Evolutionary conservation across 2,113 vertebrate genomes (phyloP), one percentile per base, ranked within the genome.

Genomic region (Apteryx mantelli): DNA sequence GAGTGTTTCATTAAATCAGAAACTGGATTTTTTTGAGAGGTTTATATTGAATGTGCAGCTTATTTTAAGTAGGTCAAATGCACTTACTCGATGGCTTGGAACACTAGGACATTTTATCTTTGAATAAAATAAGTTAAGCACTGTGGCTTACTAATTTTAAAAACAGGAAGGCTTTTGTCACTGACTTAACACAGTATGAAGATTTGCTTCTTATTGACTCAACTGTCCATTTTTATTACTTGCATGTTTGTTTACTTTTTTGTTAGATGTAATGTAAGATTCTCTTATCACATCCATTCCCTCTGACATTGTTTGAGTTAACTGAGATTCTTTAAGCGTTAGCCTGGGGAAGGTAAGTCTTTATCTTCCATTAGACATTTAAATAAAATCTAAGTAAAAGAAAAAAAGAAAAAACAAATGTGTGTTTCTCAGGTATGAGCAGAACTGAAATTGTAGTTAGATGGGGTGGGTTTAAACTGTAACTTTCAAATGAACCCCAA

Each of bases 311-410:
- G 98, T 98, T 98, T 98, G 98, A 98, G 98, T 98, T 98, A 99
- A 98, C 98, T 98, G 98, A 99, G 98, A 98, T 99, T 99, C 97
- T 99, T 98, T 99, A 99, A 99, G 98, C 98, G 52, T 99, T 99
- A 99, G 99, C 98, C 98, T 99, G 98, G 99, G 98, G 98, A 99
- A 99, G 99, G 99, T 99, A 99, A 99, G 99, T 99, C 98, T 98
- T 98, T 98, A 99, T 98, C 98, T 99, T 99, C 98, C 98, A 98
- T 99, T 99, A 99, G 99, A 99, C 97, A 98, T 98, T 98, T 98
- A 97, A 98, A 98, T 98, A 97, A 96, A 97, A 97, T 63, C 85
- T 98, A 98, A 98, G 96, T 96, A 96, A 91, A 92, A 92, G 93
- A 92, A 96, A 95, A 97, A 88, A n/a, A 91, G 69, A 79, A 19